phyloP scores from a whole-genome alignment of 2,113 vertebrate species.

The Prionailurus viverrinus region DNA sequence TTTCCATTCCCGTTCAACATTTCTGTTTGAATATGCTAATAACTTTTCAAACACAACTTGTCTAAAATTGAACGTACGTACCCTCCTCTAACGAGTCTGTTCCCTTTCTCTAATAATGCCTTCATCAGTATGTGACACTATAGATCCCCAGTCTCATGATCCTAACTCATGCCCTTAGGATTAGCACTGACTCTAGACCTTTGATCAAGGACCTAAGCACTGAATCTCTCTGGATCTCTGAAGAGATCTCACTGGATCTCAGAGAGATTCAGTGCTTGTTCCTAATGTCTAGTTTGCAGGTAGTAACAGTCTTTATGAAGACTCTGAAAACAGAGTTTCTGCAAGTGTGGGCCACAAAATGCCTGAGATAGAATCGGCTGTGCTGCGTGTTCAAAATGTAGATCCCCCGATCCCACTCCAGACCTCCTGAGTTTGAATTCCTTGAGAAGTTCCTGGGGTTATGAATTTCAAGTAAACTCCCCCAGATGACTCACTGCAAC shows the following conservation, averaged over 20 bases:
- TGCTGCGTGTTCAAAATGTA: not conserved
- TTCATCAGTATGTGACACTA: not conserved
- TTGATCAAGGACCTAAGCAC: not conserved
- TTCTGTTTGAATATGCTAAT: not conserved
- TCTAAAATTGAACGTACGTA: not conserved
- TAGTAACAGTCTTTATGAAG: not conserved
- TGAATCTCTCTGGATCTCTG: not conserved
- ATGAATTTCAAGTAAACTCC: conserved; percentile 25
- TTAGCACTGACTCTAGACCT: not conserved
- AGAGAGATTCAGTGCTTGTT: not conserved
- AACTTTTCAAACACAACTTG: not conserved
- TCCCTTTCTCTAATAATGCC: not conserved
- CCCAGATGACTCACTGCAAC: not conserved
- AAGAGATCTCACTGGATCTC: no score
- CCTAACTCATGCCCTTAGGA: not conserved
- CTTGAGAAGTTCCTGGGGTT: conserved; percentile 18
- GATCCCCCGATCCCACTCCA: not conserved
- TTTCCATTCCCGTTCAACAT: not conserved
- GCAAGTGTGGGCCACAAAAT: not conserved
- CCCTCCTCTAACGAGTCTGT: not conserved
- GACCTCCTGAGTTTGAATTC: not conserved
- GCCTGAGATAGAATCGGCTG: not conserved
- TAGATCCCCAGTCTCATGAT: not conserved
- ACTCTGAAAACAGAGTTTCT: not conserved
- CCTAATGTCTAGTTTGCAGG: not conserved